A percentile compares a stretch with the other conserved stretches of the same genome.
These are phyloP conservation scores for Ectropis crepuscularia DNA, from an alignment of 2,888 invertebrate species.

Conservation along the genomic window DNA sequence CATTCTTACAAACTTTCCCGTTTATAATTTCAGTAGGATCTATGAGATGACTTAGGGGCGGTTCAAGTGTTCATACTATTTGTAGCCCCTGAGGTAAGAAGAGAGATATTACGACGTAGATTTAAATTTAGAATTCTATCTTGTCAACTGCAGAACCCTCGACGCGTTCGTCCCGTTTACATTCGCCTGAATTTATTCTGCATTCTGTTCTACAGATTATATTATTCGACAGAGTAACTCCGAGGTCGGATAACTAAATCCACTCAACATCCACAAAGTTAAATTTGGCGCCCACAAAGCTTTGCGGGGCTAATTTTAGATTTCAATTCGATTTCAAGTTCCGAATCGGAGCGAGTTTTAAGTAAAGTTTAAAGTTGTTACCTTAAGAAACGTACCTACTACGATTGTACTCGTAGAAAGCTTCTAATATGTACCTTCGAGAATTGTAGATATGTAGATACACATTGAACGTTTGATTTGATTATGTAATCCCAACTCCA, in stretches of 20 bases:
- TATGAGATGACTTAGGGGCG: too few species aligned
- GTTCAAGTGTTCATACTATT: too few species aligned
- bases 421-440: too few species aligned
- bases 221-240: constrained; percentile 4
- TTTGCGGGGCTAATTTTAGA: constrained; percentile 26
- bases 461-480: neutral
- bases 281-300: constrained; percentile 21
- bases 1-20: too few species aligned
- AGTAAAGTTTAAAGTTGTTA: constrained; percentile 3
- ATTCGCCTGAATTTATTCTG: neutral
- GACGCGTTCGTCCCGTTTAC: too few species aligned
- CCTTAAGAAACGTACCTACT: neutral
- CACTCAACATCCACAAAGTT: constrained; percentile 15
- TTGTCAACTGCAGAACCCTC: too few species aligned
- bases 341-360: constrained; percentile 8
- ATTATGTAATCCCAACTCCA: neutral
- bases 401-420: neutral
- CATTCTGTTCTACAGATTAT: constrained; percentile 4
- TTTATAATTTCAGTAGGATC: too few species aligned
- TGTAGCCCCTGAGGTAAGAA: too few species aligned
- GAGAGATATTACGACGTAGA: too few species aligned
- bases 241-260: constrained; percentile 14
- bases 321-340: constrained; percentile 24
- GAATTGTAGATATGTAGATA: neutral
- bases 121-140: too few species aligned